Percentiles rank a stretch among this genome's conserved stretches.
These are phyloP conservation scores for Bombus picipes DNA, from an alignment of 1,140 invertebrate species.

Conservation along the genomic window DNA sequence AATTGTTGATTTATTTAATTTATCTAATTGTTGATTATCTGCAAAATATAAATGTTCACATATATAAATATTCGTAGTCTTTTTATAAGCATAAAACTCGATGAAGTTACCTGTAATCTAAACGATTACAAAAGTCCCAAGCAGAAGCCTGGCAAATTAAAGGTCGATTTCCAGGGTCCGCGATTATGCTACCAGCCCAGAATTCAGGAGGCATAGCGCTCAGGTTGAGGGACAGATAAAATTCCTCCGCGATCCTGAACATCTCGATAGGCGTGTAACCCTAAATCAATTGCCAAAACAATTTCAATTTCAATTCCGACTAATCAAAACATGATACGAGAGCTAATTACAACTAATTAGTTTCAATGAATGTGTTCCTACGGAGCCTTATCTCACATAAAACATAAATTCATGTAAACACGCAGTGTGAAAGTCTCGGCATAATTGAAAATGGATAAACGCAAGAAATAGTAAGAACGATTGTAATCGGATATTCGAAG, in stretches of 20 bases:
- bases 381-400: background rate
- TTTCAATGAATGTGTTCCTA: background rate
- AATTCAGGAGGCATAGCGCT: conserved; percentile 91
- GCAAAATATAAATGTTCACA: background rate
- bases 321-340: background rate
- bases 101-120: conserved; percentile 87
- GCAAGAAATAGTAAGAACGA: background rate
- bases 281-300: conserved; percentile 79
- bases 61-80: background rate
- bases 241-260: conserved; percentile 92
- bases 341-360: conserved; percentile 1
- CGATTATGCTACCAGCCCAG: conserved; percentile 90
- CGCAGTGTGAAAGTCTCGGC: conserved; percentile 1
- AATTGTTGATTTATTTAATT: background rate
- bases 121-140: conserved; percentile 95
- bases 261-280: conserved; percentile 91
- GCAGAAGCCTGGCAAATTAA: conserved; percentile 94
- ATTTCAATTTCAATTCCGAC: background rate
- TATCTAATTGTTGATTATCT: background rate
- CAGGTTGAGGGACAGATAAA: conserved; percentile 92
- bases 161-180: conserved; percentile 88
- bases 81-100: too few relatives aligned
- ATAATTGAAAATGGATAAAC: background rate
- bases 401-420: conserved; percentile 3
- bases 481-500: background rate